Evolutionary conservation across 1,140 invertebrate species (phyloP).

Genomic region (Drosophila varians): DNA sequence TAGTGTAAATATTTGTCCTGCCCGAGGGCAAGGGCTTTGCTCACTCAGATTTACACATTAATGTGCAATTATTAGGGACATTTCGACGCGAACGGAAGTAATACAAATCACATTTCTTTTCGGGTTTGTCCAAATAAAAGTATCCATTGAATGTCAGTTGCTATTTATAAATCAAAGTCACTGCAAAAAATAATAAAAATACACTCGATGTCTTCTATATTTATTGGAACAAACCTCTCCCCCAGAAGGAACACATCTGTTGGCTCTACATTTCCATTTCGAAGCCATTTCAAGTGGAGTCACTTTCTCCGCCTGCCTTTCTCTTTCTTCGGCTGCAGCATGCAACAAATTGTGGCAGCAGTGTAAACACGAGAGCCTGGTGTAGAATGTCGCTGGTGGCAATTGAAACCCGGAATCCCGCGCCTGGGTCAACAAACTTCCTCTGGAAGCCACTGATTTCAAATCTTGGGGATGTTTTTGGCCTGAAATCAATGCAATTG

Average conservation of each 20-base stretch:
- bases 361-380: conserved; percentile 68
- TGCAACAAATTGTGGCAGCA: conserved; percentile 48
- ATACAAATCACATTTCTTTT: conserved; percentile 45
- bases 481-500: conserved; percentile 39
- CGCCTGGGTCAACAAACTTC: conserved; percentile 71
- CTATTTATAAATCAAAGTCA: conserved; percentile 52
- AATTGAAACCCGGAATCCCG: conserved; percentile 52
- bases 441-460: conserved; percentile 5
- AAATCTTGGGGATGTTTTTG: conserved; percentile 23
- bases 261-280: conserved; percentile 73
- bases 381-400: conserved; percentile 75
- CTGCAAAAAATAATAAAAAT: conserved; percentile 37
- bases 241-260: conserved; percentile 52
- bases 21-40: conserved; percentile 51
- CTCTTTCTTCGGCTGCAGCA: conserved; percentile 4
- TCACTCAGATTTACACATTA: conserved; percentile 62
- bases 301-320: conserved; percentile 49
- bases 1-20: conserved; percentile 68
- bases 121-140: neutral
- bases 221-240: conserved; percentile 32
- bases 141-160: neutral
- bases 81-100: conserved; percentile 51
- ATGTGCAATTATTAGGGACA: conserved; percentile 57
- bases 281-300: conserved; percentile 72
- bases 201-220: conserved; percentile 11